Evolutionary conservation across 1,140 invertebrate genomes (phyloP), one percentile per base, ranked within the genome.

Genomic region (Liolophura sinensis): DNA sequence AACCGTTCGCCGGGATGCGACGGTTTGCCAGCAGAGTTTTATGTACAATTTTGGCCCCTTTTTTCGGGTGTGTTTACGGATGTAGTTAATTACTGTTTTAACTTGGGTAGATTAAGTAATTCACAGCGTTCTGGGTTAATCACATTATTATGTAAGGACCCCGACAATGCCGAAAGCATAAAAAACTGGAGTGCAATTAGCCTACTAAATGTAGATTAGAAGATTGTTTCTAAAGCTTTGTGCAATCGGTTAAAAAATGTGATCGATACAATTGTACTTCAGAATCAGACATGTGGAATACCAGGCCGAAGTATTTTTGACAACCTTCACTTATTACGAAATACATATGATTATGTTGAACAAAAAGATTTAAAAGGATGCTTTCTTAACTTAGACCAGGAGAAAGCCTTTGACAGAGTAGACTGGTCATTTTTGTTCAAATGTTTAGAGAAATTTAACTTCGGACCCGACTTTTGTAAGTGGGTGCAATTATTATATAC

Each of bases 111-210:
- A 1, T 54, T 62, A 14, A 49, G 20, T 24, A 20, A 16, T 1
- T n/a, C 48, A 15, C 61, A 62, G 22, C 16, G 6, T 5, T 9
- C 22, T 4, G 31, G 25, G 1, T 18, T 46, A 9, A 62, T 62
- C 1, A 49, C 48, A 20, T 25, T 62, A 4, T 16, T 62, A 4
- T 46, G 20, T 27, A 62, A 62, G 20, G 40, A 62, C 14, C 14
- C 14, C 18, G 40, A 62, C 6, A 52, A 50, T 52, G 15, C 48
- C 1, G 11, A 52, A 1, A 14, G 22, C 25, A 52, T 62, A 5
- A 12, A 62, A 20, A 62, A 62, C 22, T 62, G 61, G 61, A 15
- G 61, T 1, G 47, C 61, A 7, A 62, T 62, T 11, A 51, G 47
- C 20, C 18, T 62, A 15, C 22, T 62, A 22, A 62, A 52, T 52